These are phyloP conservation scores for Nesidiocoris tenuis DNA, from an alignment of 2,888 invertebrate genomes.

Conservation along the genomic window DNA sequence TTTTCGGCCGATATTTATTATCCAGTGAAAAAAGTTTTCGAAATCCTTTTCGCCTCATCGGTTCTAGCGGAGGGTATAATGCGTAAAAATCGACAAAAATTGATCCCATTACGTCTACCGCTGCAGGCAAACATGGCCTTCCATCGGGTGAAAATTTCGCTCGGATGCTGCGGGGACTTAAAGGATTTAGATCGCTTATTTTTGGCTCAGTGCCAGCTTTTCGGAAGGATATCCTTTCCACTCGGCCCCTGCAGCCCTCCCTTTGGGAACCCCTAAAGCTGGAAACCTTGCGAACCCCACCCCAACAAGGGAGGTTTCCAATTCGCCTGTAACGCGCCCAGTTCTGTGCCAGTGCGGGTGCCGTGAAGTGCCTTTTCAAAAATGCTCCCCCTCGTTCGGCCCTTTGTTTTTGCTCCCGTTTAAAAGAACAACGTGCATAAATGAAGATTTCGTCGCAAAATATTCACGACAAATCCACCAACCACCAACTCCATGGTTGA, in stretches of 20 bases:
- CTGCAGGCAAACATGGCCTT: background rate
- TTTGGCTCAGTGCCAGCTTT: background rate
- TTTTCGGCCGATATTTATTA: too few species aligned
- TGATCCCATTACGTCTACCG: background rate
- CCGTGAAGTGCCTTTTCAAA: slow-evolving; percentile 19
- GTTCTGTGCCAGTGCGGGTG: slow-evolving; percentile 33
- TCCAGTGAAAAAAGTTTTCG: too few species aligned
- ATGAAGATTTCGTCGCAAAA: background rate
- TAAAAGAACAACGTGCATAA: slow-evolving; percentile 2
- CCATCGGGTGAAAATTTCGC: background rate
- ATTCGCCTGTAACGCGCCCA: slow-evolving; percentile 22
- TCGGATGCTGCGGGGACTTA: background rate
- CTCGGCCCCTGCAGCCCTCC: background rate
- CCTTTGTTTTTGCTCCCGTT: slow-evolving; percentile 9
- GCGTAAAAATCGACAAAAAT: background rate
- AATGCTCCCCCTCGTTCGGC: background rate
- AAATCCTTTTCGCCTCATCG: too few species aligned
- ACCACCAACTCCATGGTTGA: slow-evolving; percentile 34
- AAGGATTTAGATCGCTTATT: background rate
- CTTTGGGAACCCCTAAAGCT: background rate
- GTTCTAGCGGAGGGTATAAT: too few species aligned
- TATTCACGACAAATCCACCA: slow-evolving; percentile 29
- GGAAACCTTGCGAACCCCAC: background rate
- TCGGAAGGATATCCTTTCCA: background rate
- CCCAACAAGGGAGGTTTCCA: background rate